Base-by-base conservation (phyloP, 2,797 vertebrate species). In the Spinus pinus region DNA sequence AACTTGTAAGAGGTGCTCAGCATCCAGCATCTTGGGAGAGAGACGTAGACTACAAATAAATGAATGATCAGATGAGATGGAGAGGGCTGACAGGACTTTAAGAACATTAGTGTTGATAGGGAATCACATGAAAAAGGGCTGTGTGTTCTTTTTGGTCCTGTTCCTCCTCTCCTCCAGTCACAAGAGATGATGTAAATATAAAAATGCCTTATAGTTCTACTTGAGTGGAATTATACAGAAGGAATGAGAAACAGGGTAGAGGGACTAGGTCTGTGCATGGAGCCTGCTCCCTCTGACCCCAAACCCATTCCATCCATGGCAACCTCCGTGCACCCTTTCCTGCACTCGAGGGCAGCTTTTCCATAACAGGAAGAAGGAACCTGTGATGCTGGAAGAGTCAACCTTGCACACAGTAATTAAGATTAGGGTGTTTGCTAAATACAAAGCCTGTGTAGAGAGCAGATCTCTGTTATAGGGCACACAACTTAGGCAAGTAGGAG, bases 371-470 rank as follows among this genome's bases (percentile, higher is more conserved):
- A 41, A 64, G 47, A n/a, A 62, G 33, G 54, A 81, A 73, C 41
- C 21, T 77, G 11, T 86, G 44, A 67, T 4, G 7, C 50, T 67
- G 12, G 42, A 72, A 72, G 39, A 83, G 61, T 65, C 50, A 89
- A 22, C 41, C 41, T 90, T 79, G 54, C 42, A 77, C 75, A 46
- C 33, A 61, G 75, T 65, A 72, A 89, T 83, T 74, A 74, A 92
- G 88, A 87, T 92, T 62, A 83, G 24, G 4, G 19, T 81, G 57
- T 85, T 93, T 95, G 79, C 65, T 81, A 77, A 90, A 84, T 27
- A 49, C 1, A 25, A 89, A 83, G 11, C 20, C 42, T 73, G 28
- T 37, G 7, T 53, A 31, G 53, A 70, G 46, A 89, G 50, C 53
- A 88, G 42, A 62, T 91, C 57, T 80, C 39, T 67, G 10, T 10